Percentiles rank a stretch among this genome's conserved stretches.
These are phyloP conservation scores for Rhamphomyia laevipes DNA, from an alignment of 2,888 invertebrate species.

Conservation along the genomic window DNA sequence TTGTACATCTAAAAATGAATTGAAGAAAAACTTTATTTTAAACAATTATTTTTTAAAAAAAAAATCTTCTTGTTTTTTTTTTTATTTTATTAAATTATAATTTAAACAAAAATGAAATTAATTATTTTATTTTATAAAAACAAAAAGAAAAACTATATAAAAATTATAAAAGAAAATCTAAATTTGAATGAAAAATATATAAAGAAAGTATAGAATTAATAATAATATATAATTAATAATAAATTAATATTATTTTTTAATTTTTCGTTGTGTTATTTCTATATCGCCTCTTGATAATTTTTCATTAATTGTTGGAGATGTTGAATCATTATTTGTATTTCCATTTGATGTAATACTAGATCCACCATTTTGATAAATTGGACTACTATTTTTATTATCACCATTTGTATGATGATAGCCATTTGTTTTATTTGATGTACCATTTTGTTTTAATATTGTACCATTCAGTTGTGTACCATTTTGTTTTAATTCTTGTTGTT, in stretches of 20 bases:
- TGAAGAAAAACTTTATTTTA: too few species aligned
- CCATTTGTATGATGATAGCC: not conserved
- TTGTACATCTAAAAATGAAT: too few species aligned
- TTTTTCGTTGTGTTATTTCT: constrained; percentile 34
- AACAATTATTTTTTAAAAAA: too few species aligned
- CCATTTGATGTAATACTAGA: constrained; percentile 14
- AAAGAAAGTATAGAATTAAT: not conserved
- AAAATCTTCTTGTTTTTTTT: too few species aligned
- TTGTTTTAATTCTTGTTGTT: too few species aligned
- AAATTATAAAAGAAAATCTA: not conserved
- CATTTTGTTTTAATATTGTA: constrained; percentile 17
- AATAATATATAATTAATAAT: constrained; percentile 10
- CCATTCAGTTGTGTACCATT: constrained; percentile 14
- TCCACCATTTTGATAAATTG: not conserved
- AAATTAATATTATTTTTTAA: constrained; percentile 35
- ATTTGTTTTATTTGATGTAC: constrained; percentile 12
- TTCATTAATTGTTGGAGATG: constrained; percentile 27
- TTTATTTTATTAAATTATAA: not conserved
- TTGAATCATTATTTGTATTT: constrained; percentile 15
- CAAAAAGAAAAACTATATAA: not conserved
- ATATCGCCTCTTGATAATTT: constrained; percentile 15
- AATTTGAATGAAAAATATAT: not conserved
- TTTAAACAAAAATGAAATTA: not conserved
- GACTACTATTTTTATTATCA: not conserved
- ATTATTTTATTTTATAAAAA: not conserved